A percentile compares a stretch with the other conserved stretches of the same genome.
phyloP scores from a whole-genome alignment of 2,797 vertebrate species.

The Cirrhinus mrigala region DNA sequence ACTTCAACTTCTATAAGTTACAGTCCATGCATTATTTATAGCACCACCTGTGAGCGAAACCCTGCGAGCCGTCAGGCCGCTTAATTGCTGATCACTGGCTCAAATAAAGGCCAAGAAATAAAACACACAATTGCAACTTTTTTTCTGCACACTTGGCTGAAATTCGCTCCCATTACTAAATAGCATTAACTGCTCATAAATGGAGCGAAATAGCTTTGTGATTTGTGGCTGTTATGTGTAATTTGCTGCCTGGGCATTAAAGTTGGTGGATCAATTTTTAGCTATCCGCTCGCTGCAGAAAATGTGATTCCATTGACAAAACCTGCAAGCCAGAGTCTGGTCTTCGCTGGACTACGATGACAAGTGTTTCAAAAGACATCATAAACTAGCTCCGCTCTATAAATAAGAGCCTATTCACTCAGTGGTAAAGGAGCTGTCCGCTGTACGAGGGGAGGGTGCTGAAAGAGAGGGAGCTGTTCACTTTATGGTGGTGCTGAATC shows the following conservation, averaged over 20 bases:
- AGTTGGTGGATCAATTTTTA: constrained; percentile 54
- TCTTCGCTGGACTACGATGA: constrained; percentile 45
- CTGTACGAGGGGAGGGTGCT: constrained; percentile 10
- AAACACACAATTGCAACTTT: constrained; percentile 39
- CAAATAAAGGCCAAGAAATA: constrained; percentile 42
- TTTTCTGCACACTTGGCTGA: constrained; percentile 45
- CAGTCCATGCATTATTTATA: constrained; percentile 45
- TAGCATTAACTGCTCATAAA: constrained; percentile 49
- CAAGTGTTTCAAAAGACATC: constrained; percentile 44
- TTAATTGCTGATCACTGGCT: constrained; percentile 39
- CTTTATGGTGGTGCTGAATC: constrained; percentile 30
- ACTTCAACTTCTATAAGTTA: constrained; percentile 42
- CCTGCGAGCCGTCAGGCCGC: neutral
- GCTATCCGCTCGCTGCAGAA: constrained; percentile 35
- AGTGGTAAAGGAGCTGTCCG: constrained; percentile 49
- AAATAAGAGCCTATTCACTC: constrained; percentile 33
- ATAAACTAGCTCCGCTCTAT: constrained; percentile 47
- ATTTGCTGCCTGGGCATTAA: constrained; percentile 57
- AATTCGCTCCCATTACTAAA: constrained; percentile 30
- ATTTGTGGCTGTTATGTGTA: constrained; percentile 53
- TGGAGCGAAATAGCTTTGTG: constrained; percentile 44
- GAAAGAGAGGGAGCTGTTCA: constrained; percentile 40
- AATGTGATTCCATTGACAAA: constrained; percentile 53
- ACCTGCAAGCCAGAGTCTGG: constrained; percentile 33
- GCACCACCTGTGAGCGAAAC: constrained; percentile 13